Conservation (phyloP, 1,140 invertebrate genomes). For the Sycophila sp. region DNA sequence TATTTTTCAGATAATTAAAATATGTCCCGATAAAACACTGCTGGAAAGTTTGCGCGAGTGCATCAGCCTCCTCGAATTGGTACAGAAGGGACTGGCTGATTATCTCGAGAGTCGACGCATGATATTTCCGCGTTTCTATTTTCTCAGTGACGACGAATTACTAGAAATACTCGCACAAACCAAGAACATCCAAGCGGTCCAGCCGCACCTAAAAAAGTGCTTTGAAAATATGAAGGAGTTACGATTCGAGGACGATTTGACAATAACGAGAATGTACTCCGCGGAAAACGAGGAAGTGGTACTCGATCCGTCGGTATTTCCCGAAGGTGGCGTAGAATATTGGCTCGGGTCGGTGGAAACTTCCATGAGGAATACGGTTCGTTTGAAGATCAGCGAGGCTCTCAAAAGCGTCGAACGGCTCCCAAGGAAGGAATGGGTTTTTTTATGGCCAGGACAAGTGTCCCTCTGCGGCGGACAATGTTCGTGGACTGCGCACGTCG, state of each 20-base stretch:
- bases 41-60: constrained; percentile 77
- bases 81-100: constrained; percentile 78
- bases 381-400: constrained; percentile 67
- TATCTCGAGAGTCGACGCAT: constrained; percentile 80
- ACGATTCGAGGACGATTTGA: constrained; percentile 75
- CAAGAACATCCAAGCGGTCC: constrained; percentile 78
- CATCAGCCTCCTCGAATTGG: constrained; percentile 73
- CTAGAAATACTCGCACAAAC: constrained; percentile 81
- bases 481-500: constrained; percentile 72
- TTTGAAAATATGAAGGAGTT: constrained; percentile 80
- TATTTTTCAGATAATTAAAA: constrained; percentile 68
- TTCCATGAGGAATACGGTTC: constrained; percentile 73
- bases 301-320: constrained; percentile 72
- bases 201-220: constrained; percentile 82
- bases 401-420: constrained; percentile 63
- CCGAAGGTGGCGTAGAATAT: constrained; percentile 79
- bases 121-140: constrained; percentile 80
- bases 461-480: constrained; percentile 76
- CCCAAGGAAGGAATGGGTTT: constrained; percentile 75
- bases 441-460: constrained; percentile 80
- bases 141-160: constrained; percentile 82
- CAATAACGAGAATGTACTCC: constrained; percentile 82
- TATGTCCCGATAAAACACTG: constrained; percentile 70
- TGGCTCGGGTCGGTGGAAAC: constrained; percentile 78
- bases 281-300: constrained; percentile 79